Base-by-base conservation (phyloP, 2,797 vertebrate genomes). In the Peromyscus attwateri region DNA sequence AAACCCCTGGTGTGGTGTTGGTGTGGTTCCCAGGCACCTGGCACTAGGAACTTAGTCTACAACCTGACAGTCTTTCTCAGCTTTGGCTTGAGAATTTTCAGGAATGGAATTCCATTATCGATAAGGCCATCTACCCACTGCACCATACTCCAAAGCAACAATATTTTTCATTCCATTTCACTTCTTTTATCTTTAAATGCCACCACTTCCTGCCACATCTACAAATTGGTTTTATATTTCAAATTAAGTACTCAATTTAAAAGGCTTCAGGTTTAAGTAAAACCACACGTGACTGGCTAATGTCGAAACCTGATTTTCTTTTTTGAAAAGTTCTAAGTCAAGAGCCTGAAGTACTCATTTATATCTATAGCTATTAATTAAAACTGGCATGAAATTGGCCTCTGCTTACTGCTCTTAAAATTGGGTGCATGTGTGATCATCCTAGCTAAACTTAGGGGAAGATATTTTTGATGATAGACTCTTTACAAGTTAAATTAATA, bases 81-180 rank as follows among this genome's bases (percentile, higher is more conserved):
- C 46, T 88, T 70, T 89, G 91, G 89, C 94, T 91, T 0, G 16
- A 88, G 94, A 83, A 60, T 46, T 91, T 95, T 80, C 13, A 31
- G 37, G 79, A 93, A 60, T 34, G 4, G 31, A 31, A 57, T 64
- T 79, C 23, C 13, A 21, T 25, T 73, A 55, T 71, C 76, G 77
- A 46, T 23, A 31, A 82, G 68, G 40, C 73, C 49, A 17, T 66
- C 70, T 71, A 60, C 49, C 75, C 11, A 40, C 49, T 64, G 2
- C 49, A 23, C 16, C 21, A 12, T 79, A 62, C 16, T 77, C 77
- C 43, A 64, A 19, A 34, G 29, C 57, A 73, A 52, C 3, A 14
- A 4, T 85, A 57, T 16, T 49, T 95, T 95, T 77, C 77, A 14
- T 64, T 92, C 71, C 43, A n/a, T 6, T 83, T 95, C 76, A 16